Evolutionary conservation across 2,888 invertebrate genomes (phyloP).

Genomic region (Sipunculus nudus): DNA sequence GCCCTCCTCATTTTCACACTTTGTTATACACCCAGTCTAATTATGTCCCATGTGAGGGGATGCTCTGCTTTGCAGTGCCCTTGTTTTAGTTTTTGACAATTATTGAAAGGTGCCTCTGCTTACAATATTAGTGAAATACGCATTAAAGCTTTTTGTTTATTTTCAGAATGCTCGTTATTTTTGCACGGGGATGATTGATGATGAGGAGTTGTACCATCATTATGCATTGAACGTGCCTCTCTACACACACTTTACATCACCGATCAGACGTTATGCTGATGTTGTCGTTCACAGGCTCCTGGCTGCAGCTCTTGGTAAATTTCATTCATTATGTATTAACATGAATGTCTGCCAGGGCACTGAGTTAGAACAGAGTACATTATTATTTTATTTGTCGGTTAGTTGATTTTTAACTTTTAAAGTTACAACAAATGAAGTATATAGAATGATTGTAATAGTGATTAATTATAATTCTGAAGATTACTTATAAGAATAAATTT

Average conservation of each 20-base stretch:
- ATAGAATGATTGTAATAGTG: too few species aligned
- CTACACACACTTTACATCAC: conserved; percentile 97
- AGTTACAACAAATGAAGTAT: too few species aligned
- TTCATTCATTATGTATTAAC: too few species aligned
- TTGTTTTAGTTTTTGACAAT: not conserved
- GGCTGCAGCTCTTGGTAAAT: conserved; percentile 71
- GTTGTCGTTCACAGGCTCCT: conserved; percentile 86
- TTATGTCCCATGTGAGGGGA: too few species aligned
- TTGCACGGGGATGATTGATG: conserved; percentile 64
- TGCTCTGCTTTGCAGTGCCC: too few species aligned
- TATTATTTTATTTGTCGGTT: too few species aligned
- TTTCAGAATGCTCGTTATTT: conserved; percentile 67
- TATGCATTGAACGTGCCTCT: conserved; percentile 89
- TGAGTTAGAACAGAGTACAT: too few species aligned
- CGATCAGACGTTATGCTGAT: conserved; percentile 88
- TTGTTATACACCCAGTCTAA: too few species aligned
- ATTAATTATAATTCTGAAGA: too few species aligned
- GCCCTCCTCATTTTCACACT: too few species aligned
- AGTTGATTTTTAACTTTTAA: too few species aligned
- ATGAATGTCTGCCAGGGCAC: not conserved
- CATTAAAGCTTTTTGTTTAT: conserved; percentile 59
- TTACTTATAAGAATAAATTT: too few species aligned
- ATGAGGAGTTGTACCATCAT: conserved; percentile 72
- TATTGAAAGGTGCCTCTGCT: not conserved
- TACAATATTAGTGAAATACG: not conserved